Evolutionary conservation across 2,888 invertebrate species (phyloP), one percentile per base, ranked within the genome.

Genomic region (Pterobdella sp.): DNA sequence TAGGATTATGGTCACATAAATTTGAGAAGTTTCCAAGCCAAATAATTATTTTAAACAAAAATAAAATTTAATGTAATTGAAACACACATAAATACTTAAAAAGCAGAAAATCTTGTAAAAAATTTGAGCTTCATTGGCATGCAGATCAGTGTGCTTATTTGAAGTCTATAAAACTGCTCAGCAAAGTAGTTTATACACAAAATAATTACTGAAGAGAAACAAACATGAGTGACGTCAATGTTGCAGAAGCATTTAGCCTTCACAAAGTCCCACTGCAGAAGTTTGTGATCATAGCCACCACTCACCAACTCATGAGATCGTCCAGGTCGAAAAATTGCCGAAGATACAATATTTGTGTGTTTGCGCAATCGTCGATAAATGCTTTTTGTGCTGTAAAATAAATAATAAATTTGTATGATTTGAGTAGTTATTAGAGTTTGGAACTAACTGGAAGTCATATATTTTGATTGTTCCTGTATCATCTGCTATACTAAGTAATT

Each of bases 201-300:
- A 74, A 81, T 80, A 72, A 42, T 14, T 14, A 7, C 49, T 22
- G 49, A 42, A 18, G 26, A 56, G 26, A 4, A 7, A 56, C 60
- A 4, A 56, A 56, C 60, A 56, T 22, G 10, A n/a, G 60, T 3
- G n/a, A 56, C 60, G 60, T 56, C 60, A 26, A 81, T 80, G 73
- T 79, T 78, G 71, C 81, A 81, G 35, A 81, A 72, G 66, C 79
- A 78, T 42, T 80, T 80, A 3, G 77, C 79, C 18, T 79, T 78
- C 0, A 80, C 78, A 73, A 81, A 82, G 74, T 82, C 80, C 82
- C 83, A 83, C 71, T 82, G 82, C 22, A 83, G 79, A 18, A 83
- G 74, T 56, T 80, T 79, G 69, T 79, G 80, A 76, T 83, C 83
- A 73, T 82, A 76, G 4, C 82, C 82, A 2, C 81, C 82, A 60